phyloP scores from a whole-genome alignment of 2,113 vertebrate species.

The Thamnophis sirtalis region DNA sequence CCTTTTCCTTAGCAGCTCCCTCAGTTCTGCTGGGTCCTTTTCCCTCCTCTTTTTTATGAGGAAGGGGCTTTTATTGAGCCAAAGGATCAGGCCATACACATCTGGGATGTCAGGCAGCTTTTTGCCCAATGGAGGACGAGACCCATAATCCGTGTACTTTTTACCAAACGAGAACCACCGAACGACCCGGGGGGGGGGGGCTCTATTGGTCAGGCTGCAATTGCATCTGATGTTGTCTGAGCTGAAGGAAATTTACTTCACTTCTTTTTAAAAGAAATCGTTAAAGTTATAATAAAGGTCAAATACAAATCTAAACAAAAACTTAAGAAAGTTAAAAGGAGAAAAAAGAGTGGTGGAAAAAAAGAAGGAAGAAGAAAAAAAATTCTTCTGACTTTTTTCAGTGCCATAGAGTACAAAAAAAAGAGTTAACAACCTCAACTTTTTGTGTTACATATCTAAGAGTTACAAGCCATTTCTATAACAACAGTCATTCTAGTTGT shows the following conservation, averaged over 20 bases:
- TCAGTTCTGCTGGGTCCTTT: background rate
- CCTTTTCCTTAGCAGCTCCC: background rate
- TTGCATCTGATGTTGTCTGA: background rate
- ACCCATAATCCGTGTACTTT: background rate
- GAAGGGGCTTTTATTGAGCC: background rate
- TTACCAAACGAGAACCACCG: background rate
- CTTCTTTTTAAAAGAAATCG: background rate
- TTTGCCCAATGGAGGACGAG: background rate
- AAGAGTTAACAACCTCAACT: background rate
- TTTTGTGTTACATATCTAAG: background rate
- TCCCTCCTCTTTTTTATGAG: background rate
- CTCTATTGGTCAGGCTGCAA: background rate
- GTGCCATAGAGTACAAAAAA: background rate
- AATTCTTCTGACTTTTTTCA: background rate
- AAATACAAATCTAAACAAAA: background rate
- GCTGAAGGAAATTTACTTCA: background rate
- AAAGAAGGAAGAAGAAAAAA: background rate
- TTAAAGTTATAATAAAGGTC: background rate
- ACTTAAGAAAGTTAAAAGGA: background rate
- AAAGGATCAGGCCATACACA: background rate
- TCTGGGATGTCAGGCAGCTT: background rate
- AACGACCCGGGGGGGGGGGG: background rate
- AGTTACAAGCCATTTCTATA: background rate
- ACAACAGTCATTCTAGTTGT: background rate
- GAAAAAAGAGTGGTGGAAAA: background rate